Conservation (phyloP, 2,888 invertebrate species). For the Cepaea hortensis region DNA sequence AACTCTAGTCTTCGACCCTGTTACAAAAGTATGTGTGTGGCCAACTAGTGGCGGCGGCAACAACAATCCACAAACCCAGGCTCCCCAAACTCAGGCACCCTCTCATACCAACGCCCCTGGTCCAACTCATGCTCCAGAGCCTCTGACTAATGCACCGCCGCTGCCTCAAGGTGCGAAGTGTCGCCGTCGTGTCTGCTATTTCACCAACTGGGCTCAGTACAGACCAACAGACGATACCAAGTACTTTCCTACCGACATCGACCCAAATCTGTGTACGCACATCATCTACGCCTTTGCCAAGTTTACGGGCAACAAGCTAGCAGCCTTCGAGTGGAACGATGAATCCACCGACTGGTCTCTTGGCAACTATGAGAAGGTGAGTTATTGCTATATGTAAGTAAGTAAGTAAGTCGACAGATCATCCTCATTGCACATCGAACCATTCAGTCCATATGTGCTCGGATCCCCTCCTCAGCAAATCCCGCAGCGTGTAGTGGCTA, state of each 20-base stretch:
- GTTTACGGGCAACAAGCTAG: slow-evolving; percentile 94
- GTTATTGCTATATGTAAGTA: too few relatives aligned
- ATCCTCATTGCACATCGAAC: too few relatives aligned
- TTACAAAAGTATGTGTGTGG: neutral
- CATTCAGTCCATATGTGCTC: too few relatives aligned
- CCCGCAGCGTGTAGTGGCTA: too few relatives aligned
- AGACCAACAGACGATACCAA: slow-evolving; percentile 82
- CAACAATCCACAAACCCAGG: neutral
- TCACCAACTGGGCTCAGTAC: slow-evolving; percentile 45
- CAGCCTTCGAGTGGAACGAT: slow-evolving; percentile 94
- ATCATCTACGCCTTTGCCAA: slow-evolving; percentile 97
- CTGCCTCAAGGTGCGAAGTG: slow-evolving; percentile 1
- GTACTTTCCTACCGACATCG: slow-evolving; percentile 94
- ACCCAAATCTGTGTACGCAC: slow-evolving; percentile 95
- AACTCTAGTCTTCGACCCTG: neutral
- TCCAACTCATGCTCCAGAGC: neutral
- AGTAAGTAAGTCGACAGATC: too few relatives aligned
- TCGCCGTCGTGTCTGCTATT: slow-evolving; percentile 36
- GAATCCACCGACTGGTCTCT: slow-evolving; percentile 77
- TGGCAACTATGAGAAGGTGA: slow-evolving; percentile 37
- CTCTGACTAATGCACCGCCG: neutral
- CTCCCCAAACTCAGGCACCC: neutral
- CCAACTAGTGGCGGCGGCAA: neutral
- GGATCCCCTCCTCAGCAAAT: too few relatives aligned
- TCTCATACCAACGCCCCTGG: neutral